Evolutionary conservation across 2,888 invertebrate genomes (phyloP).

Genomic region (Chaetogeoica ovagalla): DNA sequence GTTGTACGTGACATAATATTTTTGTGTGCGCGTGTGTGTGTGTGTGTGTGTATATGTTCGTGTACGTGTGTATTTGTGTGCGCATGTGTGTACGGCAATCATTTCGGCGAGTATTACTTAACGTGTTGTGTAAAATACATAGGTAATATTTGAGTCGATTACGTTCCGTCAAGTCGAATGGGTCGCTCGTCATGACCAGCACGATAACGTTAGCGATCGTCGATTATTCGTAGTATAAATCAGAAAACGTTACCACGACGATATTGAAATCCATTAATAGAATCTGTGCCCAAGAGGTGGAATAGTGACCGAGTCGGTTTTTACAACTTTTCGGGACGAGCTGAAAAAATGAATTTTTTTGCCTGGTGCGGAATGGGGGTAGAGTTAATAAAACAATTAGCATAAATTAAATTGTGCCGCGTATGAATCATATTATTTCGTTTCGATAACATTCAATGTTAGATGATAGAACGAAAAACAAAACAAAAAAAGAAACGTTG

Average conservation of each 20-base stretch:
- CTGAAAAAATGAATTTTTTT: too few species aligned
- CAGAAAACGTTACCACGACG: constrained; percentile 28
- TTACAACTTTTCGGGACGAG: too few species aligned
- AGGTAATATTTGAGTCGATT: constrained; percentile 19
- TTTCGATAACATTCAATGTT: too few species aligned
- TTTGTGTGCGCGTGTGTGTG: background rate
- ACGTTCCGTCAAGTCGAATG: background rate
- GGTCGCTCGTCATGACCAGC: background rate
- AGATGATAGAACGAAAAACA: too few species aligned
- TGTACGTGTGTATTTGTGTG: background rate
- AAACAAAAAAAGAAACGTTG: too few species aligned
- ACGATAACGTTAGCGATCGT: background rate
- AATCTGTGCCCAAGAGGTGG: background rate
- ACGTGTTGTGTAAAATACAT: too few species aligned
- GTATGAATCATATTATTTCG: too few species aligned
- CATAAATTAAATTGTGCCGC: too few species aligned
- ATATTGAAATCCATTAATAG: background rate
- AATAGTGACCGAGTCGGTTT: too few species aligned
- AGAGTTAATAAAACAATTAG: too few species aligned
- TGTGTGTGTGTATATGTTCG: background rate
- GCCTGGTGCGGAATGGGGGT: too few species aligned
- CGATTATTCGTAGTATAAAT: background rate
- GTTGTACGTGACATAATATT: too few species aligned
- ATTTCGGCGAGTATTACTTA: background rate
- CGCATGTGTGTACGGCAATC: background rate